A percentile compares a stretch with the other conserved stretches of the same genome.
These are phyloP conservation scores for Zaprionus africanus DNA, from an alignment of 1,140 invertebrate species.

Conservation along the genomic window DNA sequence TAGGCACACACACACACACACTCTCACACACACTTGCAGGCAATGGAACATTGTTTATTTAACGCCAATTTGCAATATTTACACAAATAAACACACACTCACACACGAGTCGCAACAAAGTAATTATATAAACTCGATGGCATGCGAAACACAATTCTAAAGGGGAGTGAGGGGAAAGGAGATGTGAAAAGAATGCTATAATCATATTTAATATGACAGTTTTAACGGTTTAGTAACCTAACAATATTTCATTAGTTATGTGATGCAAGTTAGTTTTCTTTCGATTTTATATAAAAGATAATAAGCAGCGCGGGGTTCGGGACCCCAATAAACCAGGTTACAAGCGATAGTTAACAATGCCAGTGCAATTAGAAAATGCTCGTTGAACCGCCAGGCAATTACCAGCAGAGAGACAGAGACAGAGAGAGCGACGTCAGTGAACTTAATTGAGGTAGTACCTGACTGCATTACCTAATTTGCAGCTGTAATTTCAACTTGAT, in stretches of 20 bases:
- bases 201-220: constrained; percentile 36
- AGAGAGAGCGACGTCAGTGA: not conserved
- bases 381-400: no score
- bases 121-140: constrained; percentile 25
- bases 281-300: constrained; percentile 3
- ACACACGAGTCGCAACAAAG: constrained; percentile 8
- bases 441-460: not conserved
- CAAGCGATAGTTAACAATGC: not conserved
- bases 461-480: not conserved
- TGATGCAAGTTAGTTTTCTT: not conserved
- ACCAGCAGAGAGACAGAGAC: no score
- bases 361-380: not conserved
- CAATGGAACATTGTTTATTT: constrained; percentile 45
- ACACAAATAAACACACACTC: constrained; percentile 21
- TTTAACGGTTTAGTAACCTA: constrained; percentile 32
- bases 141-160: not conserved
- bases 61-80: constrained; percentile 47
- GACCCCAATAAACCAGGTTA: not conserved
- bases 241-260: constrained; percentile 27
- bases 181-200: constrained; percentile 14
- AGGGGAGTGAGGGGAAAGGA: not conserved
- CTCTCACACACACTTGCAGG: constrained; percentile 5
- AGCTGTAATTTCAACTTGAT: no score
- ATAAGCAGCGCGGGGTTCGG: not conserved
- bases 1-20: not conserved